Evolutionary conservation across 2,113 vertebrate species (phyloP).

Genomic region (Geococcyx californianus): DNA sequence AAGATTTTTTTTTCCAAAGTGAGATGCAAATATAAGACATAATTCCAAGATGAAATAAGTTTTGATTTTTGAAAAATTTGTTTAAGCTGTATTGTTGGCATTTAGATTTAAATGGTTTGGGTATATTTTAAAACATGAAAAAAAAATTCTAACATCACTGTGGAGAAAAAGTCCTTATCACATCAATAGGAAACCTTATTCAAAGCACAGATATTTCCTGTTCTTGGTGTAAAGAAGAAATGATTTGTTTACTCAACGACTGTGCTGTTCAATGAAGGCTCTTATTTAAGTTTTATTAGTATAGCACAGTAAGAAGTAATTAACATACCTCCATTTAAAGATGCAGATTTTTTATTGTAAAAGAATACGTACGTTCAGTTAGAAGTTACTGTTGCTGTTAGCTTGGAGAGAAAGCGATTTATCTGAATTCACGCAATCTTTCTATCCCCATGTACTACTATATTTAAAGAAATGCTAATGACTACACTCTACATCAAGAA

Average conservation of each 20-base stretch:
- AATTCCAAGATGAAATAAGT: not conserved
- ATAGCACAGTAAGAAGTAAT: not conserved
- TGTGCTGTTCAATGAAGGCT: not conserved
- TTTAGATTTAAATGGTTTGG: not conserved
- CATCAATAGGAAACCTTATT: slow-evolving; percentile 30
- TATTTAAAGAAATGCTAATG: not conserved
- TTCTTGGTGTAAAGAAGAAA: not conserved
- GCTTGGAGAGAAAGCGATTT: not conserved
- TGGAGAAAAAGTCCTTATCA: not conserved
- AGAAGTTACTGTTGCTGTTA: not conserved
- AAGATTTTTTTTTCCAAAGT: not conserved
- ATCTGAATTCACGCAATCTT: not conserved
- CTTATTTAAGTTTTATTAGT: not conserved
- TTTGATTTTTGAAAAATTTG: not conserved
- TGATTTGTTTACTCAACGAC: not conserved
- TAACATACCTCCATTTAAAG: not conserved
- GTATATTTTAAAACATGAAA: not conserved
- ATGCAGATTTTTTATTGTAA: not conserved
- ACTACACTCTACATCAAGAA: not conserved
- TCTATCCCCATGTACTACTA: not conserved
- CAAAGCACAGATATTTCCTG: slow-evolving; percentile 36
- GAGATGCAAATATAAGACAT: not conserved
- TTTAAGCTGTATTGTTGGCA: not conserved
- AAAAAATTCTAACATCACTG: not conserved
- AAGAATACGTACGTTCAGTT: not conserved